Conservation (phyloP, 2,888 invertebrate species). For the Zaprionus lineosus region DNA sequence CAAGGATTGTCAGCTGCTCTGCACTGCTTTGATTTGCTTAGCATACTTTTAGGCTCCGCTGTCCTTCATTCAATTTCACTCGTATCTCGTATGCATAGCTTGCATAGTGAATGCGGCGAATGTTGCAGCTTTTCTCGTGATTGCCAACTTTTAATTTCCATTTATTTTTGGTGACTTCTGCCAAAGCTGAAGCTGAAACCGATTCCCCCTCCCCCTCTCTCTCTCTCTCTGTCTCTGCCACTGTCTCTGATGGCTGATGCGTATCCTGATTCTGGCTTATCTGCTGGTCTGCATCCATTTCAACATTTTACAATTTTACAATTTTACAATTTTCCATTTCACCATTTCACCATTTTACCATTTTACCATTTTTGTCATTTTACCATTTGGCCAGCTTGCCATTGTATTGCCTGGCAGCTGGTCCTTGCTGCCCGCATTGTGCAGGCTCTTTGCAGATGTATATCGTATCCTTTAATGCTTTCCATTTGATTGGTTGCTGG, state of each 20-base stretch:
- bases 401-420: slow-evolving; percentile 26
- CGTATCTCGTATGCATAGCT: slow-evolving; percentile 20
- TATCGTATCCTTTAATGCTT: slow-evolving; percentile 51
- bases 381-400: neutral
- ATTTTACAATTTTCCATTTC: neutral
- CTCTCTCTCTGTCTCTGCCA: too few species aligned
- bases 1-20: slow-evolving; percentile 16
- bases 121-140: slow-evolving; percentile 29
- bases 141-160: slow-evolving; percentile 67
- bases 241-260: too few species aligned
- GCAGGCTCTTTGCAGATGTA: slow-evolving; percentile 41
- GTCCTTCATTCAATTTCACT: slow-evolving; percentile 4
- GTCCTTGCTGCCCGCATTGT: slow-evolving; percentile 50
- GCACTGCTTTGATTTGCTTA: slow-evolving; percentile 19
- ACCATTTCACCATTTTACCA: neutral
- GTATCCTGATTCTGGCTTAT: slow-evolving; percentile 35
- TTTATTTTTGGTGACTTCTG: slow-evolving; percentile 61
- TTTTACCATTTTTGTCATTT: neutral
- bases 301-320: too few species aligned
- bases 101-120: slow-evolving; percentile 5
- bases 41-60: slow-evolving; percentile 8
- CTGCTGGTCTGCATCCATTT: slow-evolving; percentile 16
- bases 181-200: slow-evolving; percentile 36
- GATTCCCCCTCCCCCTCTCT: too few species aligned
- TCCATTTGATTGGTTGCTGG: slow-evolving; percentile 57